phyloP scores from a whole-genome alignment of 2,888 invertebrate species.

The Rhodophaea formosa region DNA sequence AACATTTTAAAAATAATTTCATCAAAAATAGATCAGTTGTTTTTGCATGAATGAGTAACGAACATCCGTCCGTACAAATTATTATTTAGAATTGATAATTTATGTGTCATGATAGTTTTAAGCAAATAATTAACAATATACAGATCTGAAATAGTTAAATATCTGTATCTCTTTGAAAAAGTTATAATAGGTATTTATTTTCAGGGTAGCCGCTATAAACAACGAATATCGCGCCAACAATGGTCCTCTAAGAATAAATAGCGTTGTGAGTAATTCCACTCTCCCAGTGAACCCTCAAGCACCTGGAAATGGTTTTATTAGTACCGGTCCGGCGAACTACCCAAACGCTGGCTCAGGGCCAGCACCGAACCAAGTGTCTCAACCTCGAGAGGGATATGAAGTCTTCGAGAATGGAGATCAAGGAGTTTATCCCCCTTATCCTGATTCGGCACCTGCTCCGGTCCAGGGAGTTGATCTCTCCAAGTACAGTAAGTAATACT shows the following conservation, averaged over 20 bases:
- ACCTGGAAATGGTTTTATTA: background rate
- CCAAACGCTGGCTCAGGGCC: background rate
- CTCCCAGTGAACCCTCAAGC: slow-evolving; percentile 2
- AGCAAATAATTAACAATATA: no score
- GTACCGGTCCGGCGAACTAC: background rate
- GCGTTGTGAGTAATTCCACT: slow-evolving; percentile 31
- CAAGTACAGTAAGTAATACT: slow-evolving; percentile 58
- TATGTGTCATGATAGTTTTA: no score
- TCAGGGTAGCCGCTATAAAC: slow-evolving; percentile 86
- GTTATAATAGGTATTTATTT: slow-evolving; percentile 19
- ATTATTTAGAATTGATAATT: no score
- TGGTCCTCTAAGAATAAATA: slow-evolving; percentile 36
- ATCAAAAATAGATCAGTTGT: no score
- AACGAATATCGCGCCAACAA: slow-evolving; percentile 85
- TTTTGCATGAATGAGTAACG: no score
- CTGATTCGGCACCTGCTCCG: slow-evolving; percentile 39
- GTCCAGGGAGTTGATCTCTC: slow-evolving; percentile 49
- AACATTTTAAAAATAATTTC: no score
- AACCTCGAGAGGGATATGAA: slow-evolving; percentile 66
- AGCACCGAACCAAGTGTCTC: slow-evolving; percentile 20
- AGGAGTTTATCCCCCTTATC: slow-evolving; percentile 59
- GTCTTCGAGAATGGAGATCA: slow-evolving; percentile 82
- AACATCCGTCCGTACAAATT: no score
- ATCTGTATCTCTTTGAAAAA: no score
- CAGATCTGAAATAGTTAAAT: no score